Conservation (phyloP, 2,797 vertebrate species). For the Acomys russatus region DNA sequence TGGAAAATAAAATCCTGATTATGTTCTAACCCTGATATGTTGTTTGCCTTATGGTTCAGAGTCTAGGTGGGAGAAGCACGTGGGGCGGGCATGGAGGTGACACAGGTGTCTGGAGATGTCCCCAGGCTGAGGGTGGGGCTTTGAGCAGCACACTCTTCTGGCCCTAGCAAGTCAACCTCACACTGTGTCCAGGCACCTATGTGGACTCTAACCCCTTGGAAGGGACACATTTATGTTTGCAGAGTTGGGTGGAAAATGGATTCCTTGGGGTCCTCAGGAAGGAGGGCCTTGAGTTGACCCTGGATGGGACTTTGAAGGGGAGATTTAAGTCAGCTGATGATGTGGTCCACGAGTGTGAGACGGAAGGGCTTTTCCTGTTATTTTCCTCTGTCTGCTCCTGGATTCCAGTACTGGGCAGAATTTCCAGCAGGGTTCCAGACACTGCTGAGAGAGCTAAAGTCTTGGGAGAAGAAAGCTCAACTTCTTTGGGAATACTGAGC, state of each 20-base stretch:
- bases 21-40: conserved; percentile 73
- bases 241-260: background rate
- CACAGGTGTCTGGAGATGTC: background rate
- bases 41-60: conserved; percentile 81
- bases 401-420: background rate
- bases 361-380: background rate
- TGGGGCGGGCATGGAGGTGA: background rate
- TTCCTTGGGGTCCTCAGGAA: background rate
- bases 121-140: background rate
- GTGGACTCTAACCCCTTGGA: conserved; percentile 33
- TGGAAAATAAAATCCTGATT: conserved; percentile 87
- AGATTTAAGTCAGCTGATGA: background rate
- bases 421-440: background rate
- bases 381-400: background rate
- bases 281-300: background rate
- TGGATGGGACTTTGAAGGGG: background rate
- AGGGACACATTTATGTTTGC: background rate
- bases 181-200: background rate
- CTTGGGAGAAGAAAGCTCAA: background rate
- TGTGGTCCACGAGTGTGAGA: background rate
- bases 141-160: background rate
- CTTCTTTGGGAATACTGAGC: background rate
- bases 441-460: background rate
- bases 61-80: conserved; percentile 36
- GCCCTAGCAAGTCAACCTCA: background rate